Base-by-base conservation (phyloP, 2,113 vertebrate genomes). In the Thunnus maccoyii region DNA sequence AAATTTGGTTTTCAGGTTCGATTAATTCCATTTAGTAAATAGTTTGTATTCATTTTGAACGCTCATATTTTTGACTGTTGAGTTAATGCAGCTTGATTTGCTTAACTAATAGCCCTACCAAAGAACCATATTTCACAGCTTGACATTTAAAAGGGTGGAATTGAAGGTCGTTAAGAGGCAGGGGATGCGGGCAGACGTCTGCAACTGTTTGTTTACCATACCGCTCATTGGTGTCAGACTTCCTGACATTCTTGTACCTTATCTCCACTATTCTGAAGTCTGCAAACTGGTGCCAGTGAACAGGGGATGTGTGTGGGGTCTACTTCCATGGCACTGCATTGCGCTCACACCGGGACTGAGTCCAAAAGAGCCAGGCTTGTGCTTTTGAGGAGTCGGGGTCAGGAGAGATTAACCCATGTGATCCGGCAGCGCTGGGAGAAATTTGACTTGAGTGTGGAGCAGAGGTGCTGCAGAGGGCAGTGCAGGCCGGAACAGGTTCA, bases 381-480 rank as follows among this genome's bases (percentile, higher is more conserved):
- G 87, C 91, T 93, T 93, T 92, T 92, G 90, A 90, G 88, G 90
- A 94, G 90, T 84, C 69, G 36, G 89, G 92, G 93, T 94, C 94
- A 93, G 85, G 70, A 74, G 86, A 93, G 93, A 92, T 94, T 94
- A 93, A 95, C 92, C 91, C 85, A 61, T 86, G 89, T 86, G 93
- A 92, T 93, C 91, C 80, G 86, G 80, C 88, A 76, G 87, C 52
- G 80, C 82, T 83, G 83, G 91, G 90, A 92, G 92, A 96, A 96
- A 97, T 97, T 96, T 96, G 95, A 95, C 93, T 41, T 94, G 94
- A 92, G 88, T 83, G 92, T 94, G 95, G 95, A 89, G 87, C 95
- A 95, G 86, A 95, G 95, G 95, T 96, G 96, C 97, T 96, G 95
- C 95, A 97, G 97, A 97, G 97, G 97, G 96, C 97, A 98, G 95